Conservation (phyloP, 2,113 vertebrate genomes). For the Rhipidura dahli region DNA sequence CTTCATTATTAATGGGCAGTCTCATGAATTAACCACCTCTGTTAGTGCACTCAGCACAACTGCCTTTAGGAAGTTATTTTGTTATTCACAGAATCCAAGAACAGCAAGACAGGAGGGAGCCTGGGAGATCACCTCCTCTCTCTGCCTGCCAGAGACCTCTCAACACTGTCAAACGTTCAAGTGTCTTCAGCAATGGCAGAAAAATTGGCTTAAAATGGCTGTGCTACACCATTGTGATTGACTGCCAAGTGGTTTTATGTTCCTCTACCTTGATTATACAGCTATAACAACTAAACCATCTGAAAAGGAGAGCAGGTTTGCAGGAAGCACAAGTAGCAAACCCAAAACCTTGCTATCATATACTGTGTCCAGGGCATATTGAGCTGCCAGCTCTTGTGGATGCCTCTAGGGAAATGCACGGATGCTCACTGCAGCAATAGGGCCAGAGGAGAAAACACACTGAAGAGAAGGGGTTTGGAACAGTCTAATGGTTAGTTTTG, state of each 20-base stretch:
- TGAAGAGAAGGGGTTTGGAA: neutral
- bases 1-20: conserved; percentile 2
- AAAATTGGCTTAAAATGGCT: neutral
- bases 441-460: accelerated
- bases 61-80: neutral
- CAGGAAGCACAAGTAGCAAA: neutral
- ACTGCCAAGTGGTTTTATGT: neutral
- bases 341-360: neutral
- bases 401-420: neutral
- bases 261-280: neutral
- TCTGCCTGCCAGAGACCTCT: neutral
- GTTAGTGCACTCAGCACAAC: neutral
- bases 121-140: neutral
- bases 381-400: neutral
- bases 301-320: neutral
- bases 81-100: neutral
- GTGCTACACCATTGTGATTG: neutral
- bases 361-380: neutral
- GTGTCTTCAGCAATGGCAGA: neutral
- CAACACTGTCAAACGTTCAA: neutral
- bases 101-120: neutral
- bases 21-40: neutral
- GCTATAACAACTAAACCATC: neutral
- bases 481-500: neutral
- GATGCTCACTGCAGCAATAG: neutral